phyloP scores from a whole-genome alignment of 2,113 vertebrate genomes.

The Anhinga rufa region DNA sequence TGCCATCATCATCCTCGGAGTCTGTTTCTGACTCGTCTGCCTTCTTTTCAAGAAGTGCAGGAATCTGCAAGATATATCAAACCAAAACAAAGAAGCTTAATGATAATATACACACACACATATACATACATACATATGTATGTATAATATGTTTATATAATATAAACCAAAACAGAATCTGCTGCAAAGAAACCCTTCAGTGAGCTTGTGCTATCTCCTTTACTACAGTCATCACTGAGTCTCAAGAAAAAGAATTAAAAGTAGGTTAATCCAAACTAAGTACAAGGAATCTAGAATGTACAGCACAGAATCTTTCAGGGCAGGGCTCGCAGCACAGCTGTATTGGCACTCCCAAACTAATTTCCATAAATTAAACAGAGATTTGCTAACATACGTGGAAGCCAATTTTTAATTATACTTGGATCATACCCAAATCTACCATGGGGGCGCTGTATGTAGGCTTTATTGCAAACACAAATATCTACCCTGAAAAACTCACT shows the following conservation, averaged over 20 bases:
- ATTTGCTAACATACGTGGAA: neutral
- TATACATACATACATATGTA: neutral
- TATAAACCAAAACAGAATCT: neutral
- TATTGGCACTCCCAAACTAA: neutral
- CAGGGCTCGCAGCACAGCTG: neutral
- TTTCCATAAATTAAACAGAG: neutral
- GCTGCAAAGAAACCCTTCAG: neutral
- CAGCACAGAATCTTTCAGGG: neutral
- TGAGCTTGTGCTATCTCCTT: neutral
- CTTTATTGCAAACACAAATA: neutral
- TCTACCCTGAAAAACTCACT: neutral
- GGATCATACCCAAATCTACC: neutral
- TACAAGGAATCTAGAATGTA: neutral
- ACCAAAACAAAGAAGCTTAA: neutral
- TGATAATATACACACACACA: neutral
- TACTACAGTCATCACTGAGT: neutral
- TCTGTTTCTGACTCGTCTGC: neutral
- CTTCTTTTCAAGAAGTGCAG: constrained; percentile 82
- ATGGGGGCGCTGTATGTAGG: neutral
- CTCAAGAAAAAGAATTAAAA: neutral
- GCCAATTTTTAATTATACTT: neutral
- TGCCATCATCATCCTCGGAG: constrained; percentile 64
- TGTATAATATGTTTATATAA: no score
- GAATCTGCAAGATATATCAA: constrained; percentile 76
- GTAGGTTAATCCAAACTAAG: neutral